Evolutionary conservation across 1,140 invertebrate species (phyloP).

Genomic region (Trinorchestia longiramus): DNA sequence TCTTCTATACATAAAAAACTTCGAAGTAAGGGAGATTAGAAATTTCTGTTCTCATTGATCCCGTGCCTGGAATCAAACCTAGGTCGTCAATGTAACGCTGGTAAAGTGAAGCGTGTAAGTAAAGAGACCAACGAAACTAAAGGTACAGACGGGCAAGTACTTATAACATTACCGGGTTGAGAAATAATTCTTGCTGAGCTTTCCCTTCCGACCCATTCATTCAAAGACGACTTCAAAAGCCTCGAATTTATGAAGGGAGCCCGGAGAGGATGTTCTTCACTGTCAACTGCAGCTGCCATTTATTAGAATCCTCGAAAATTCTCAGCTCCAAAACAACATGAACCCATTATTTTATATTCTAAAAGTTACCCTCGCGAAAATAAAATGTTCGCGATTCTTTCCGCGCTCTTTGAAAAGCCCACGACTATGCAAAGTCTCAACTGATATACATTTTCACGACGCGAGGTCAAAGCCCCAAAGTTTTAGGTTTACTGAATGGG

Average conservation of each 20-base stretch:
- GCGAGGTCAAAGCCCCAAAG: conserved; percentile 7
- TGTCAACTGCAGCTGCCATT: conserved; percentile 41
- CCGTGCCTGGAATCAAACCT: background rate
- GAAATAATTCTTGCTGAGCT: background rate
- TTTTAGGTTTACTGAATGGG: conserved; percentile 7
- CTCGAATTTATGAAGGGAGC: conserved; percentile 12
- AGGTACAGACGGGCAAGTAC: background rate
- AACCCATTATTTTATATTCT: conserved; percentile 6
- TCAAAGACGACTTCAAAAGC: conserved; percentile 12
- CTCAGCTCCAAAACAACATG: conserved; percentile 14
- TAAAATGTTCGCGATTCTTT: background rate
- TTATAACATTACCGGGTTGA: background rate
- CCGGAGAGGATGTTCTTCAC: conserved; percentile 17
- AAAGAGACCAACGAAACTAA: background rate
- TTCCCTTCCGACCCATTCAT: background rate
- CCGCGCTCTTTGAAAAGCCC: background rate
- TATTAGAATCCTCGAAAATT: conserved; percentile 21
- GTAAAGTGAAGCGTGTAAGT: background rate
- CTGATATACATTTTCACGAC: background rate
- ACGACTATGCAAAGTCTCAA: background rate
- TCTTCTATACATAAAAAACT: background rate
- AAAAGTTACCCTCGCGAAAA: background rate
- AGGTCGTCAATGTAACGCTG: background rate
- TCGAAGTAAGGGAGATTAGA: background rate
- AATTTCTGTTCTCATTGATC: background rate